Evolutionary conservation across 2,888 invertebrate species (phyloP), one percentile per base, ranked within the genome.

Genomic region (Perizoma affinitatum): DNA sequence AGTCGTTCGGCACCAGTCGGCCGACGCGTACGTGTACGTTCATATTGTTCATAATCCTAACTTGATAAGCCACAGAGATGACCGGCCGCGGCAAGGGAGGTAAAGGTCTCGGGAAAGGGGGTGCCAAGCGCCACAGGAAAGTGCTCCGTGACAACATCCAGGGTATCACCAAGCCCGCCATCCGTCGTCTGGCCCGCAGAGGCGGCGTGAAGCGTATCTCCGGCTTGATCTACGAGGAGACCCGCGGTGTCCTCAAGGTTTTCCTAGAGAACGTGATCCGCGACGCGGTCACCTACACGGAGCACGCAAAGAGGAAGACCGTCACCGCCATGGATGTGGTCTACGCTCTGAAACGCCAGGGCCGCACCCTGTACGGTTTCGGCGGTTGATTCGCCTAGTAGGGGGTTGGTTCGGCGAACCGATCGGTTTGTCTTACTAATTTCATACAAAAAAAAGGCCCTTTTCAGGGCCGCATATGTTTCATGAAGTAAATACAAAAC

Each of bases 281-380:
- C 46, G 96, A 96, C 79, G 96, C 96, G n/a, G 96, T 96, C 53
- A 96, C 96, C 5, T 97, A 96, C 85, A 97, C 96, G 0, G 96
- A 97, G 79, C 96, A 97, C 79, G 97, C 97, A 9, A 66, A 33
- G 40, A 92, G 96, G 72, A 96, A 96, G 88, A 96, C 96, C 4
- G 96, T 96, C 43, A 96, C 96, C 0, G 96, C 96, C 51, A 96
- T 96, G 95, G 95, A 96, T 72, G 95, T 96, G n/a, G 95, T 96
- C 49, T 96, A 96, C 73, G 95, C 95, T 36, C 84, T 96, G 74
- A 96, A 96, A 78, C 90, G 95, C 47, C 95, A 96, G 83, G 95
- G 95, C 5, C 93, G 96, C 71, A 96, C 96, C 63, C 85, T 97
- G 10, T 97, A 97, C 86, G 96, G 96, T 62, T 97, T 96, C 76